A percentile compares a stretch with the other conserved stretches of the same genome.
Conservation (phyloP, 2,797 vertebrate species). For the Scyliorhinus canicula region DNA sequence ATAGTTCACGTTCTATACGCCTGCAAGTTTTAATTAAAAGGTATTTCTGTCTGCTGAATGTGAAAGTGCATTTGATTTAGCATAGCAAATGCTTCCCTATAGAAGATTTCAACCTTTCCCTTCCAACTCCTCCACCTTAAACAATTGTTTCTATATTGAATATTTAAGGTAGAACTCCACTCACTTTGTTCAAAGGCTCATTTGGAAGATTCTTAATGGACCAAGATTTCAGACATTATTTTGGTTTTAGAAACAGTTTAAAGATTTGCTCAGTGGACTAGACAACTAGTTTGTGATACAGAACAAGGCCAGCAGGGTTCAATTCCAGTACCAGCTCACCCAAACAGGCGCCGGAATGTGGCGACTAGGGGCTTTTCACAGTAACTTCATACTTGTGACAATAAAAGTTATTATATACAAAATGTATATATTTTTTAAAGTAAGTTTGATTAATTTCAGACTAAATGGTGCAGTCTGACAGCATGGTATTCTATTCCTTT, state of each 20-base stretch:
- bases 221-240: not conserved
- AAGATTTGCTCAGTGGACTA: too few species aligned
- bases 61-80: not conserved
- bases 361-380: too few species aligned
- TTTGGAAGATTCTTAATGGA: not conserved
- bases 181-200: not conserved
- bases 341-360: too few species aligned
- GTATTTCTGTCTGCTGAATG: not conserved
- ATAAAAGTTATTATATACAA: too few species aligned
- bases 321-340: too few species aligned
- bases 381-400: too few species aligned
- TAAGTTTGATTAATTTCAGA: not conserved
- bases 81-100: not conserved
- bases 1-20: not conserved
- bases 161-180: not conserved
- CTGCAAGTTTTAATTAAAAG: not conserved
- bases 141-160: not conserved
- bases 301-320: too few species aligned
- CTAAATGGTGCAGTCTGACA: not conserved
- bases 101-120: not conserved
- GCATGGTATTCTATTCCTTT: not conserved
- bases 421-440: not conserved
- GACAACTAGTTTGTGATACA: too few species aligned
- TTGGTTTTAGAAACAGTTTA: not conserved
- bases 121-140: not conserved